Evolutionary conservation across 92 coral and sea anemone species (phyloP).

Genomic region (Plumapathes pennacea): DNA sequence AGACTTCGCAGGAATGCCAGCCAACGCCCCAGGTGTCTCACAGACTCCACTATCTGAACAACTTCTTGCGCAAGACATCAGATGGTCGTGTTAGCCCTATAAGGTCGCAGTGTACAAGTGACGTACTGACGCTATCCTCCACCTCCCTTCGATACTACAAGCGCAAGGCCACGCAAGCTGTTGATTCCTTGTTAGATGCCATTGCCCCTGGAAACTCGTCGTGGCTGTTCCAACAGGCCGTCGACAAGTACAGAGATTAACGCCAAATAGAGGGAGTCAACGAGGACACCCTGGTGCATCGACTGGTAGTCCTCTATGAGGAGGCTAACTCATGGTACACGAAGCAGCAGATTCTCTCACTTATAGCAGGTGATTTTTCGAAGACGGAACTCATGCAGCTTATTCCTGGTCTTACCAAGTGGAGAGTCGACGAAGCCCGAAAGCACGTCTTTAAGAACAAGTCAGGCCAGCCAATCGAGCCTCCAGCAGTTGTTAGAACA

Average conservation of each 20-base stretch:
- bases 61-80: conserved; percentile 7
- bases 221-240: conserved; percentile 32
- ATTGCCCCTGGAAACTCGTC: conserved; percentile 49
- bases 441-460: no score
- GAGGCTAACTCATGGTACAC: conserved; percentile 30
- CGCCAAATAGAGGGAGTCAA: conserved; percentile 1
- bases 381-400: conserved; percentile 29
- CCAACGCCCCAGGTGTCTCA: conserved; percentile 24
- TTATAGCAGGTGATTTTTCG: conserved; percentile 15
- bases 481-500: conserved; percentile 12
- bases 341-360: conserved; percentile 27
- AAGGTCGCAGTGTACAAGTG: conserved; percentile 26
- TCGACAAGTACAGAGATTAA: conserved; percentile 5
- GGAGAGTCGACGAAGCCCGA: conserved; percentile 31
- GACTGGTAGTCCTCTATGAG: conserved; percentile 26
- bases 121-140: conserved; percentile 19
- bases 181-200: conserved; percentile 33
- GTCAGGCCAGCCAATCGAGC: conserved; percentile 31
- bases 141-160: conserved; percentile 27
- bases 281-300: conserved; percentile 17
- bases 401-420: conserved; percentile 43
- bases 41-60: conserved; percentile 25
- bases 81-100: conserved; percentile 24
- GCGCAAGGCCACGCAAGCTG: conserved; percentile 30
- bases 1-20: conserved; percentile 25